Percentiles rank a stretch among this genome's conserved stretches.
Evolutionary conservation across 2,113 vertebrate genomes (phyloP).

Genomic region (Phylloscopus trochilus): DNA sequence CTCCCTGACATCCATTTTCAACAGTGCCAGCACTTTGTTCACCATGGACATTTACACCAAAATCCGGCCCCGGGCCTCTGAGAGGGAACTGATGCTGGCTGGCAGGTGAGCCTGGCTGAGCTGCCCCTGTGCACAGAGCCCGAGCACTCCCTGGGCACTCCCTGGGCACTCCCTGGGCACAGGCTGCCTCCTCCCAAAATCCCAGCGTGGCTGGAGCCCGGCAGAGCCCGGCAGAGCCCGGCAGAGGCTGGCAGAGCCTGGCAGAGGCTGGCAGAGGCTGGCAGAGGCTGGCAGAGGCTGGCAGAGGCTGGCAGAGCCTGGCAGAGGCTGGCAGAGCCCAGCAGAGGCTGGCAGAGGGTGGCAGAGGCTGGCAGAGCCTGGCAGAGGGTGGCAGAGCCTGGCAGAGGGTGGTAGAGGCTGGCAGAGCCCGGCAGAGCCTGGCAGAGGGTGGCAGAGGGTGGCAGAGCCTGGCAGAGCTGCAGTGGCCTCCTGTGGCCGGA

Average conservation of each 20-base stretch:
- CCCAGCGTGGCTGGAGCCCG: neutral
- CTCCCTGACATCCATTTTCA: conserved; percentile 97
- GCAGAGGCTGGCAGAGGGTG: neutral
- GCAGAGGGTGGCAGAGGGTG: neutral
- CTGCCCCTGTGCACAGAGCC: accelerated
- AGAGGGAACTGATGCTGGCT: conserved; percentile 91
- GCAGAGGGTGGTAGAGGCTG: too few relatives aligned
- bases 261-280: neutral
- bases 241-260: too few relatives aligned
- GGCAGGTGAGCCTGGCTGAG: conserved; percentile 75
- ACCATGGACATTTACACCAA: conserved; percentile 96
- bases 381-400: too few relatives aligned
- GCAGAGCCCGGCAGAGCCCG: too few relatives aligned
- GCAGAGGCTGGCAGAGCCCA: neutral
- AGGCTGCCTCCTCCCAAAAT: neutral
- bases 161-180: accelerated
- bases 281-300: too few relatives aligned
- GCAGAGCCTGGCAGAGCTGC: neutral
- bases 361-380: too few relatives aligned
- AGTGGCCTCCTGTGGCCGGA: neutral
- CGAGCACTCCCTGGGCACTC: accelerated
- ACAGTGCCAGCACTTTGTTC: conserved; percentile 94
- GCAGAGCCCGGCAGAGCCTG: too few relatives aligned
- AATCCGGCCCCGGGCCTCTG: conserved; percentile 73
- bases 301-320: neutral